A percentile compares a stretch with the other conserved stretches of the same genome.
These are phyloP conservation scores for Trichomycterus rosablanca DNA, from an alignment of 2,113 vertebrate genomes.

Conservation along the genomic window DNA sequence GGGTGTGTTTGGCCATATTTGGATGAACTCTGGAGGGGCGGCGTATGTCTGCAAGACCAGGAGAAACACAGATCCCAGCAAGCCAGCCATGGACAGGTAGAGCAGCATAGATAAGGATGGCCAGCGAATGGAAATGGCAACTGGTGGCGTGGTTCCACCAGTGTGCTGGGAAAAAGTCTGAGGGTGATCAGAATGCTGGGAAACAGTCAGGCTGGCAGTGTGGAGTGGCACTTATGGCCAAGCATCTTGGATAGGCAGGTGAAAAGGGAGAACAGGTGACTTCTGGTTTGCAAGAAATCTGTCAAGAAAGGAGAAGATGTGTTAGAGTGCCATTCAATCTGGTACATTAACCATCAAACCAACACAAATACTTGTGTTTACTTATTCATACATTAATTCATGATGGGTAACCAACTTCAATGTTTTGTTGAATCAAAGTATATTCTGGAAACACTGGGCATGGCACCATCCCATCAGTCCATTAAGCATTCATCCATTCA, in stretches of 20 bases:
- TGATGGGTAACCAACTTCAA: too few species aligned
- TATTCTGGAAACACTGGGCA: too few species aligned
- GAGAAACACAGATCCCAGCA: constrained; percentile 73
- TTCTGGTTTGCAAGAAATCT: constrained; percentile 65
- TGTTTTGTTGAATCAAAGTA: too few species aligned
- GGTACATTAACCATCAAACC: too few species aligned
- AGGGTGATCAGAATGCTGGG: constrained; percentile 50
- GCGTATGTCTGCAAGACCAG: constrained; percentile 71
- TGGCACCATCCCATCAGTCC: too few species aligned
- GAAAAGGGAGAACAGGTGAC: constrained; percentile 30
- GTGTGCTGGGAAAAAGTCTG: constrained; percentile 43
- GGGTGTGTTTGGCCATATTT: constrained; percentile 57
- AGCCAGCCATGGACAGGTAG: constrained; percentile 70
- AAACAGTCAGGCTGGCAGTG: constrained; percentile 39
- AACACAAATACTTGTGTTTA: too few species aligned
- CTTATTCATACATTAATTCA: too few species aligned
- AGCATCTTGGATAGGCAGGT: constrained; percentile 50
- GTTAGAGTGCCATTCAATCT: constrained; percentile 1
- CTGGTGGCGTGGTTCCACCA: constrained; percentile 39
- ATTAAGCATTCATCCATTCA: too few species aligned
- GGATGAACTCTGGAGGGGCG: constrained; percentile 60
- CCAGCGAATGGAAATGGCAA: constrained; percentile 16
- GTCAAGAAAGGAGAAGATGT: constrained; percentile 47
- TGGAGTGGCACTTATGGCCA: constrained; percentile 51
- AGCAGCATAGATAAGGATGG: constrained; percentile 5